Evolutionary conservation across 2,113 vertebrate species (phyloP), one percentile per base, ranked within the genome.

Genomic region (Campylorhamphus procurvoides): DNA sequence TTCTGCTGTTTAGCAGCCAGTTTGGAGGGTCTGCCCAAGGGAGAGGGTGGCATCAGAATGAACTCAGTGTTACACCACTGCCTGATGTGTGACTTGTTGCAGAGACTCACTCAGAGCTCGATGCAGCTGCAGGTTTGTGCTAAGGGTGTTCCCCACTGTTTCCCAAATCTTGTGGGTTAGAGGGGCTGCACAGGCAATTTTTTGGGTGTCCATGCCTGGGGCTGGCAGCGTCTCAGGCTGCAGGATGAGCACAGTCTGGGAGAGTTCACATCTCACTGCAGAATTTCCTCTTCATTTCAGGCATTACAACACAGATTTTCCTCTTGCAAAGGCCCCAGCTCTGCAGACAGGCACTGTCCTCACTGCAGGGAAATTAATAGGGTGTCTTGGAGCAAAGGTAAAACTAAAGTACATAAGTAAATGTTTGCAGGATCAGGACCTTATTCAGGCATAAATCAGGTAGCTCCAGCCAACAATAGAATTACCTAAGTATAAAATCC

Each of bases 371-470:
- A 83, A 56, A 86, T 88, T 22, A 49, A 89, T 52, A 17, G 76
- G 72, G 64, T 76, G 86, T 72, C 93, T 52, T 47, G 79, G 92
- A 64, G 59, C 90, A 93, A 93, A 97, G 91, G 95, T 92, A 92
- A 81, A 92, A 89, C 76, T 90, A 13, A 90, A 95, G 83, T 59
- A 86, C 64, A 77, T 92, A 92, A 89, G 90, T 86, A 95, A 96
- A 95, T 88, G 92, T 96, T 97, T 93, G 92, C 82, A 86, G 86
- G 93, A 92, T 96, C 88, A 87, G 85, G 76, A 92, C 88, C 90
- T 94, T 84, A 95, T 89, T 97, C 91, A 96, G 86, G 52, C 96
- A 96, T 95, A 94, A 96, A 92, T 89, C 96, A 96, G 91, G 96
- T 96, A 95, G 93, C 92, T 86, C 56, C 83, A 86, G 85, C 88